Evolutionary conservation across 1,140 invertebrate species (phyloP).

Genomic region (Drosophila subpulchrella): DNA sequence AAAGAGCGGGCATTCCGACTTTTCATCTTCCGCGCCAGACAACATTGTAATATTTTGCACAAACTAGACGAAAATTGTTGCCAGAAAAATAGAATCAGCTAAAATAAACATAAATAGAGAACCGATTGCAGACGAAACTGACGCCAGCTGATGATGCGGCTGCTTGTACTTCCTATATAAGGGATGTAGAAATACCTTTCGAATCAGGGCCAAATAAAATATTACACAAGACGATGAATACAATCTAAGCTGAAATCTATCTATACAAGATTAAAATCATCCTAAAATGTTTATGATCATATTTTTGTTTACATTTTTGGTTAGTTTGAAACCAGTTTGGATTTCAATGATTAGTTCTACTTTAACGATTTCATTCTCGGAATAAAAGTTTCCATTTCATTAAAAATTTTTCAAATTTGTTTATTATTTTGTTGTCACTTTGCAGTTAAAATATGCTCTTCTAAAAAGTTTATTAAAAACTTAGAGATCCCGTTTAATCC

Average conservation of each 20-base stretch:
- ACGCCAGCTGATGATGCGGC: conserved; percentile 50
- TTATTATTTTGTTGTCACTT: background rate
- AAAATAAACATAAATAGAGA: conserved; percentile 20
- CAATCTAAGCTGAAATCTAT: conserved; percentile 1
- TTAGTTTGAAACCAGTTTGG: background rate
- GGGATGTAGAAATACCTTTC: conserved; percentile 6
- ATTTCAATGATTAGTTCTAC: background rate
- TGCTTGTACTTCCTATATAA: conserved; percentile 20
- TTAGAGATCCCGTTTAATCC: background rate
- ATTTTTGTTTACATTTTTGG: conserved; percentile 26
- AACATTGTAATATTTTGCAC: conserved; percentile 59
- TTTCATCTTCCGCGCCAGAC: conserved; percentile 39
- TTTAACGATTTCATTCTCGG: background rate
- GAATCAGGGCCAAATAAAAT: conserved; percentile 12
- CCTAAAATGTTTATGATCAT: conserved; percentile 20
- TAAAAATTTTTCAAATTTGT: background rate
- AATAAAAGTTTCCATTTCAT: background rate
- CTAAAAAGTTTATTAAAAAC: background rate
- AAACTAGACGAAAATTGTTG: conserved; percentile 42
- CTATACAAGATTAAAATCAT: conserved; percentile 60
- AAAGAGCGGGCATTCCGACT: conserved; percentile 18
- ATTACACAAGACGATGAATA: background rate
- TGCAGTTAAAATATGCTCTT: background rate
- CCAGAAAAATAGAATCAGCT: conserved; percentile 26
- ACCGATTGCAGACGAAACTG: conserved; percentile 31